Percentiles rank a stretch among this genome's conserved stretches.
phyloP scores from a whole-genome alignment of 2,888 invertebrate species.

The Melinaea menophilus region DNA sequence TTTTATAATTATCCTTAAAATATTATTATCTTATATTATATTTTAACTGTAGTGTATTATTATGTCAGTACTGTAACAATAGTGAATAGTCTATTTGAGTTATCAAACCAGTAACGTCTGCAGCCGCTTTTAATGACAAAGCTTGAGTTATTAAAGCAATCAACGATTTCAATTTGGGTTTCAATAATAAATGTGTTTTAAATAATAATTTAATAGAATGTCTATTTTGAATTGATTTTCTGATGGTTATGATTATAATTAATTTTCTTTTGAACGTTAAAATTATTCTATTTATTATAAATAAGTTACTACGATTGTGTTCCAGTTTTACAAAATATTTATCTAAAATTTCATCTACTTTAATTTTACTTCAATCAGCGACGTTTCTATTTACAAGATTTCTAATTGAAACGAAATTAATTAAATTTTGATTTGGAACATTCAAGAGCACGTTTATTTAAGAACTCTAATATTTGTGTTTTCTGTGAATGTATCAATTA shows the following conservation, averaged over 20 bases:
- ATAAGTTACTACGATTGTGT: not conserved
- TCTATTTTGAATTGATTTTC: not conserved
- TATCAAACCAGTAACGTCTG: conserved; percentile 1
- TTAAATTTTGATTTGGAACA: conserved; percentile 29
- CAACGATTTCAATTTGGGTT: conserved; percentile 7
- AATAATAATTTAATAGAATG: conserved; percentile 1
- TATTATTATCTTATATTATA: not conserved
- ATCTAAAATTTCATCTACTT: not conserved
- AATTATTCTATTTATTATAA: too few species aligned
- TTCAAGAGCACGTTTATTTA: conserved; percentile 16
- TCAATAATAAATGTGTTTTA: conserved; percentile 3
- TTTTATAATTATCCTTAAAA: too few species aligned
- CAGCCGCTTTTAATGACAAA: conserved; percentile 7
- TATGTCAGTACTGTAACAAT: not conserved
- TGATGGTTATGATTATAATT: not conserved
- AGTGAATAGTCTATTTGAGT: conserved; percentile 1
- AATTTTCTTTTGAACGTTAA: not conserved
- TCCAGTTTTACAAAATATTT: not conserved
- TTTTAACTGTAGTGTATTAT: not conserved
- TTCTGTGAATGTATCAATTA: not conserved
- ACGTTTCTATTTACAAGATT: conserved; percentile 24
- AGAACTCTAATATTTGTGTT: not conserved
- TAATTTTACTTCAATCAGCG: conserved; percentile 18
- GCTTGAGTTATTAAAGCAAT: conserved; percentile 8
- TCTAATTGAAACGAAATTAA: conserved; percentile 33